Evolutionary conservation across 2,888 invertebrate species (phyloP), one percentile per base, ranked within the genome.

Genomic region (Polyploca ridens): DNA sequence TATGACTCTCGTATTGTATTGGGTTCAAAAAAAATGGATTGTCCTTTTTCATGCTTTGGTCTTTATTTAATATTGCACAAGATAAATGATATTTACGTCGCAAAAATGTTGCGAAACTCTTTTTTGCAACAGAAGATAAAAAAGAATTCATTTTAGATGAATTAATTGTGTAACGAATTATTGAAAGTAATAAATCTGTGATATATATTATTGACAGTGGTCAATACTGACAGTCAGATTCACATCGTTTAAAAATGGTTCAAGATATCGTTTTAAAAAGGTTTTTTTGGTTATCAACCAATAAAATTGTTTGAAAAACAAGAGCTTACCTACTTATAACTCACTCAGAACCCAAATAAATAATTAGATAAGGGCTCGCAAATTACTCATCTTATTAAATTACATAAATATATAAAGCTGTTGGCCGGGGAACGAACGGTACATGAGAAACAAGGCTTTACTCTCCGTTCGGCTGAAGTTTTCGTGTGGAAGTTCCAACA

Each of bases 401-500:
- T 82, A 54, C 10, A 82, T 77, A 68, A 75, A 78, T 78, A 79
- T 77, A 77, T 76, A 75, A 78, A 77, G 79, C 76, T 74, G 73
- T 74, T 72, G 78, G 74, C 71, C 68, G 71, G 68, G 63, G 72
- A 73, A 54, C 38, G 75, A 79, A 79, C 79, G 81, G 79, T 81
- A 83, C 78, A 78, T 77, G 73, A 74, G 75, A 81, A 84, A 91
- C 91, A 91, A 82, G 89, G 80, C 85, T 90, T 87, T 85, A 82
- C 90, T 87, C 89, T 90, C 86, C 80, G 84, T 75, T 80, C 84
- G 79, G 75, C 77, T 76, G 75, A 89, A 91, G 87, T 91, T 93
- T 88, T 82, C 77, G 76, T 80, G 86, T 71, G 74, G 80, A 91
- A 92, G 85, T 92, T 92, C 85, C 85, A 85, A 90, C 91, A 88